Conservation (phyloP, 2,797 vertebrate genomes). For the Balearica regulorum region DNA sequence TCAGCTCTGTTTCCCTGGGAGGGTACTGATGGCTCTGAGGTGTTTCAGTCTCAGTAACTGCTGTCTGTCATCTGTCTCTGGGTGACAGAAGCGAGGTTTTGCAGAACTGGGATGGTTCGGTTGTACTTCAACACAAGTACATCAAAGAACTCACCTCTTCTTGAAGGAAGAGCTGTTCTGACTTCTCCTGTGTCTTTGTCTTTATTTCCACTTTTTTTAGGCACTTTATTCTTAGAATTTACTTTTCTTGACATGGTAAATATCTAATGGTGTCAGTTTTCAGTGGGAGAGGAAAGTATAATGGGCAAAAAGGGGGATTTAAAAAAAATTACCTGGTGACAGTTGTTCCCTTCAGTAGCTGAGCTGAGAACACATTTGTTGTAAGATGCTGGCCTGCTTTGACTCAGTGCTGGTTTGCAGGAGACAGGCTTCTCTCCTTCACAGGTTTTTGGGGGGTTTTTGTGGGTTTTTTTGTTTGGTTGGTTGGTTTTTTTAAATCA, state of each 20-base stretch:
- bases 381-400: neutral
- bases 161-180: neutral
- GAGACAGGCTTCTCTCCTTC: neutral
- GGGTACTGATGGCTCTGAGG: neutral
- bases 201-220: neutral
- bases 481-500: neutral
- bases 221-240: neutral
- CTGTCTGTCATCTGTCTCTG: neutral
- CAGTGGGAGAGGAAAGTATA: neutral
- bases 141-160: neutral
- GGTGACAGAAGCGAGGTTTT: neutral
- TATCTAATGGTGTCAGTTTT: neutral
- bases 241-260: neutral
- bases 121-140: rapidly evolving
- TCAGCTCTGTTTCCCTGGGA: neutral
- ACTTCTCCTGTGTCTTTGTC: neutral
- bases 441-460: neutral
- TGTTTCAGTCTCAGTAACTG: rapidly evolving
- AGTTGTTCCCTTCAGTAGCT: neutral
- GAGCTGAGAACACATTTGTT: neutral
- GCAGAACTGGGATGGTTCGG: neutral
- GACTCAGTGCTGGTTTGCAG: neutral
- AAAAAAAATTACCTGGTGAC: neutral
- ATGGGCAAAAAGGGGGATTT: neutral
- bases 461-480: neutral